Conservation (phyloP, 1,140 invertebrate genomes). For the Leguminivora glycinivorella region DNA sequence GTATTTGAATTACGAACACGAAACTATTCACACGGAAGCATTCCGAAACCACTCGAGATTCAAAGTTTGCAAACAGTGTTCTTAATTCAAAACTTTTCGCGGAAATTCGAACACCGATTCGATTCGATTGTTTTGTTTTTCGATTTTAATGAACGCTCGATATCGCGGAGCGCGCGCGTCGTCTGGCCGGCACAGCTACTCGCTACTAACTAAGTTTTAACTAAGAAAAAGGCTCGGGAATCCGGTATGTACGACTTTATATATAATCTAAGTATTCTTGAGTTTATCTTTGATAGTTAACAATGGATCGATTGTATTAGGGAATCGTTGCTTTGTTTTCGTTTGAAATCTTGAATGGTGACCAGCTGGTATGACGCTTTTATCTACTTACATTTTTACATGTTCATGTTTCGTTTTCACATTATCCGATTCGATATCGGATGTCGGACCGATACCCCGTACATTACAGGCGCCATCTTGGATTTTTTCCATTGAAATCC, state of each 20-base stretch:
- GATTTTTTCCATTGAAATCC: no score
- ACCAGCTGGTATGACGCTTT: neutral
- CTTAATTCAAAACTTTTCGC: slow-evolving; percentile 40
- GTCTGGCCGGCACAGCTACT: slow-evolving; percentile 46
- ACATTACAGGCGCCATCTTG: no score
- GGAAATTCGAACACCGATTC: slow-evolving; percentile 40
- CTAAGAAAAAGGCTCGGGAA: neutral
- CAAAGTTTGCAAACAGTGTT: slow-evolving; percentile 44
- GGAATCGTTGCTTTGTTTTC: slow-evolving; percentile 37
- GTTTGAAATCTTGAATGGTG: slow-evolving; percentile 10
- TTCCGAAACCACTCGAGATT: slow-evolving; percentile 34
- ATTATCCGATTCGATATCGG: no score
- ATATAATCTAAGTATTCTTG: neutral
- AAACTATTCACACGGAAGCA: slow-evolving; percentile 6
- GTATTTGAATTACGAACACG: neutral
- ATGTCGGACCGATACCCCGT: no score
- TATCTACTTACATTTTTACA: neutral
- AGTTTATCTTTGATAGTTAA: slow-evolving; percentile 30
- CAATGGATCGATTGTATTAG: slow-evolving; percentile 40
- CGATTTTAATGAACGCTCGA: slow-evolving; percentile 37
- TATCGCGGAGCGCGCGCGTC: slow-evolving; percentile 45
- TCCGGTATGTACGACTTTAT: slow-evolving; percentile 6
- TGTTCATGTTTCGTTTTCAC: neutral
- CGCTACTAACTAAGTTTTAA: slow-evolving; percentile 45
- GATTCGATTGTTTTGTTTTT: slow-evolving; percentile 42